Evolutionary conservation across 2,888 invertebrate species (phyloP).

Genomic region (Caenorhabditis doughertyi): DNA sequence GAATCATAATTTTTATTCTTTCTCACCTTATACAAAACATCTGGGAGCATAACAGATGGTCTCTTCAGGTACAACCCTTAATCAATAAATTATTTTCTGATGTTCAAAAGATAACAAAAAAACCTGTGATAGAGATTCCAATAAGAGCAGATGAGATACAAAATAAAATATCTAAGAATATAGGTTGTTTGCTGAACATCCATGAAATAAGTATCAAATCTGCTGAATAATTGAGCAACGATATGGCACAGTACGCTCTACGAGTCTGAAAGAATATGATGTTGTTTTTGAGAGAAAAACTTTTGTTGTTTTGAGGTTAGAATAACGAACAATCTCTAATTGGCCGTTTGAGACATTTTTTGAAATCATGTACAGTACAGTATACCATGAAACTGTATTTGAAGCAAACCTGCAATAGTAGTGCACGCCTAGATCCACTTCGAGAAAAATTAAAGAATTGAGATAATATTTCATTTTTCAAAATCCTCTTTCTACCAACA

Average conservation of each 20-base stretch:
- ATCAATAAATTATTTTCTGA: neutral
- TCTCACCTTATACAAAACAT: conserved; percentile 63
- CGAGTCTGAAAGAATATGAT: conserved; percentile 67
- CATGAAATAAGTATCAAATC: conserved; percentile 60
- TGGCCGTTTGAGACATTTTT: no score
- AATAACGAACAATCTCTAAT: no score
- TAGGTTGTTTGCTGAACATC: conserved; percentile 62
- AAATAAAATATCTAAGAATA: conserved; percentile 63
- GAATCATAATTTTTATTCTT: neutral
- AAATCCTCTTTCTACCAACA: no score
- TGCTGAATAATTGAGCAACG: conserved; percentile 59
- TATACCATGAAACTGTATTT: no score
- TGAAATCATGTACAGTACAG: no score
- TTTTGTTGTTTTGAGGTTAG: no score
- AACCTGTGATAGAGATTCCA: conserved; percentile 62
- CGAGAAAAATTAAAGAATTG: no score
- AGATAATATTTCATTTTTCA: no score
- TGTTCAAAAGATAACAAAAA: neutral
- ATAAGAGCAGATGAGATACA: conserved; percentile 64
- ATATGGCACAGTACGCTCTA: conserved; percentile 64
- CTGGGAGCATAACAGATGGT: conserved; percentile 66
- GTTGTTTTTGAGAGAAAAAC: no score
- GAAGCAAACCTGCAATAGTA: no score
- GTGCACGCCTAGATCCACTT: no score
- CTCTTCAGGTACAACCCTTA: conserved; percentile 60